Evolutionary conservation across 2,113 vertebrate species (phyloP).

Genomic region (Tiliqua scincoides): DNA sequence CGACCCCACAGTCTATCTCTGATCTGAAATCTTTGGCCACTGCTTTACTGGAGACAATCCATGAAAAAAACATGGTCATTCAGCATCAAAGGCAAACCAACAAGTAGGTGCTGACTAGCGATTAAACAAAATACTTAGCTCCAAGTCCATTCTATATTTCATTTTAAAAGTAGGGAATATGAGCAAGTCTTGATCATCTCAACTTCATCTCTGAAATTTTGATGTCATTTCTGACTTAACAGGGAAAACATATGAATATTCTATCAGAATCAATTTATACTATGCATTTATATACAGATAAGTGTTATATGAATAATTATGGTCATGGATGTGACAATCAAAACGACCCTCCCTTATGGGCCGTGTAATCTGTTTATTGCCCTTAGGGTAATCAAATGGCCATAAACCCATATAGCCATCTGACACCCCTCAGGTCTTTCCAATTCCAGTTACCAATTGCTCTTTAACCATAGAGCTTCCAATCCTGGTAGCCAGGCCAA

Average conservation of each 20-base stretch:
- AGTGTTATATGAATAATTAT: too few relatives aligned
- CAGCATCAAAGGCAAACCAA: conserved; percentile 98
- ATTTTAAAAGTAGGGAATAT: not conserved
- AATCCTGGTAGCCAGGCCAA: too few relatives aligned
- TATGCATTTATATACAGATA: not conserved
- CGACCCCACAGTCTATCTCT: conserved; percentile 94
- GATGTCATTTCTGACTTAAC: not conserved
- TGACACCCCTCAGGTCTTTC: too few relatives aligned
- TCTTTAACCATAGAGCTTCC: too few relatives aligned
- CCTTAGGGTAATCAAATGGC: too few relatives aligned
- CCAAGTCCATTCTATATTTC: not conserved
- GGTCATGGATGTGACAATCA: too few relatives aligned
- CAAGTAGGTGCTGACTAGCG: conserved; percentile 78
- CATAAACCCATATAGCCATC: too few relatives aligned
- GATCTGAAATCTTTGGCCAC: conserved; percentile 97
- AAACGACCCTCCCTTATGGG: too few relatives aligned
- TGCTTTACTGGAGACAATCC: conserved; percentile 94
- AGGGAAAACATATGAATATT: not conserved
- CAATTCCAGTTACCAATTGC: too few relatives aligned
- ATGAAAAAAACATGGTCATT: conserved; percentile 97
- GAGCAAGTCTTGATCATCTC: not conserved
- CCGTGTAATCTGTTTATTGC: too few relatives aligned
- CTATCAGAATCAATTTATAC: not conserved
- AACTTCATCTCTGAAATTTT: not conserved
- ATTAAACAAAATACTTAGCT: not conserved